Evolutionary conservation across 2,113 vertebrate species (phyloP).

Genomic region (Sula dactylatra): DNA sequence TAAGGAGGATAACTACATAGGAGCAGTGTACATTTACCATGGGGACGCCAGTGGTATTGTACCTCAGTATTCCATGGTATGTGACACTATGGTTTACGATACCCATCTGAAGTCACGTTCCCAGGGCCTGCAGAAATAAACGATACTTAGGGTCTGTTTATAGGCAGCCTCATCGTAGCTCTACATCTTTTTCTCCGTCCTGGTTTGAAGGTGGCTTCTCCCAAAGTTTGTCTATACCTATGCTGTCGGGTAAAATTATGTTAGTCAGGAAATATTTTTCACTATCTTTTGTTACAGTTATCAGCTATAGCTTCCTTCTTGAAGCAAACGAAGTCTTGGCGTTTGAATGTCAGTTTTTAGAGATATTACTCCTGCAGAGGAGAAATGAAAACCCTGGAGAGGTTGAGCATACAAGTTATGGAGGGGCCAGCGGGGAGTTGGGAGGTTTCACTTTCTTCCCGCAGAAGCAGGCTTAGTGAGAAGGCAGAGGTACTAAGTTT

Average conservation of each 20-base stretch:
- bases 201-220: background rate
- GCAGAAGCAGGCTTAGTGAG: background rate
- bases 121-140: background rate
- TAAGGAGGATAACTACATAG: conserved; percentile 88
- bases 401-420: background rate
- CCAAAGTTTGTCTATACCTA: background rate
- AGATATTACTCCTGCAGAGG: background rate
- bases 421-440: background rate
- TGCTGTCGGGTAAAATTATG: background rate
- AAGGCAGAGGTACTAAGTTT: background rate
- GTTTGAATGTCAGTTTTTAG: background rate
- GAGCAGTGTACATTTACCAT: conserved; percentile 95
- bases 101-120: background rate
- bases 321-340: background rate
- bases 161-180: background rate
- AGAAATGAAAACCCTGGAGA: background rate
- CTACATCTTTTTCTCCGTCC: background rate
- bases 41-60: conserved; percentile 84
- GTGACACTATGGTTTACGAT: background rate
- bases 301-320: background rate
- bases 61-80: conserved; percentile 92
- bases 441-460: background rate
- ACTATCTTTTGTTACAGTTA: background rate
- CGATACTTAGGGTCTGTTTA: background rate
- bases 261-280: background rate